Evolutionary conservation across 2,797 vertebrate genomes (phyloP).

Genomic region (Cetoscarus ocellatus): DNA sequence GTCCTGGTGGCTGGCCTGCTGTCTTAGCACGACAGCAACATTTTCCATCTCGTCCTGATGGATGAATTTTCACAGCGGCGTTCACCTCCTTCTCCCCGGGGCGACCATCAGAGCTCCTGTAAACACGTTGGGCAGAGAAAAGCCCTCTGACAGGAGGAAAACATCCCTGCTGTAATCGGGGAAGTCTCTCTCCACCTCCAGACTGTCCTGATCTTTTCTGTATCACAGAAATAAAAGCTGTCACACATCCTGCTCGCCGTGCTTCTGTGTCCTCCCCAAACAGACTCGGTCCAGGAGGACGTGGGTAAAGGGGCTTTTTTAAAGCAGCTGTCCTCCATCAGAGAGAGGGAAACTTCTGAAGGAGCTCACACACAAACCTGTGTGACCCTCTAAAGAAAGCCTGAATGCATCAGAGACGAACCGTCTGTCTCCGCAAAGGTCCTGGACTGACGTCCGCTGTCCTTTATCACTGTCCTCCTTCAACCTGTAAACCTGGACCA

Average conservation of each 20-base stretch:
- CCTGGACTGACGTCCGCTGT: not conserved
- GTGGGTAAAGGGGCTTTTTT: not conserved
- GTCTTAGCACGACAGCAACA: not conserved
- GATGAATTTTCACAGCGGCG: not conserved
- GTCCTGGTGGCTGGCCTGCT: not conserved
- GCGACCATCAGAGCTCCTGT: not conserved
- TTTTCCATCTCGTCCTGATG: not conserved
- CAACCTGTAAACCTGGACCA: conserved; percentile 1
- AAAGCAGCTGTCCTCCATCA: not conserved
- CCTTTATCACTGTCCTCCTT: not conserved
- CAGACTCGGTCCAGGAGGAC: not conserved
- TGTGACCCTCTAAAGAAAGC: conserved; percentile 12
- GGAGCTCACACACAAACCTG: not conserved
- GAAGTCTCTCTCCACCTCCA: not conserved
- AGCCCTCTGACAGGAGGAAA: not conserved
- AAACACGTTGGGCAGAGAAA: conserved; percentile 5
- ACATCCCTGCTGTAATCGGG: conserved; percentile 1
- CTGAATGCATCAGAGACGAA: conserved; percentile 6
- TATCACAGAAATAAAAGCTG: not conserved
- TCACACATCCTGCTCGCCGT: not conserved
- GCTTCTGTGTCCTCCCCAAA: not conserved
- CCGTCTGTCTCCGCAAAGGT: conserved; percentile 21
- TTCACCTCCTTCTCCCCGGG: too few relatives aligned
- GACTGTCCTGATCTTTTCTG: not conserved
- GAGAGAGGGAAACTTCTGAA: not conserved